These are phyloP conservation scores for Heterodera schachtii DNA, from an alignment of 1,140 invertebrate species.

Conservation along the genomic window DNA sequence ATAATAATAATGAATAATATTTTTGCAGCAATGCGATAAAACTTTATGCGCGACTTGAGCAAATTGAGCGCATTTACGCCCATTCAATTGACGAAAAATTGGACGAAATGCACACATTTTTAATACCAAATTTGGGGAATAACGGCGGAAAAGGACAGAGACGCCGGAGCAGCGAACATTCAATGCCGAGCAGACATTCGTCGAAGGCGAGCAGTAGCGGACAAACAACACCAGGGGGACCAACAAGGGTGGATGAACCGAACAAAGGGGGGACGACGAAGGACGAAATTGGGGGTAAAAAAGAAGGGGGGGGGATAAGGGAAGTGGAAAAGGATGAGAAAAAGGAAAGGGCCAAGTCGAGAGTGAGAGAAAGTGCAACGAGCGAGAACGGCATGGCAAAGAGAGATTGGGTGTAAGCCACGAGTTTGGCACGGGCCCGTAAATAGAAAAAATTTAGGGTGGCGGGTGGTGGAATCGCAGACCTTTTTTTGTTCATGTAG, in stretches of 20 bases:
- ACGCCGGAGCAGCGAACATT: background rate
- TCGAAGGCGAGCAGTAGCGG: background rate
- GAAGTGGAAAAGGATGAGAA: too few species aligned
- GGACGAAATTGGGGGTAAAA: background rate
- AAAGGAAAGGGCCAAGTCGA: too few species aligned
- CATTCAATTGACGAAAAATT: background rate
- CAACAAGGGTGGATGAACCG: background rate
- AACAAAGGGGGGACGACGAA: background rate
- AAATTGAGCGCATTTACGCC: background rate
- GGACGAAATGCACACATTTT: background rate
- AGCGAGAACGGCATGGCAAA: too few species aligned
- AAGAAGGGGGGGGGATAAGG: too few species aligned
- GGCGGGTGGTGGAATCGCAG: too few species aligned
- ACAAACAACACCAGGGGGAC: background rate
- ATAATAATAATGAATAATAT: background rate
- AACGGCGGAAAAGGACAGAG: background rate
- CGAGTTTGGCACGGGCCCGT: too few species aligned
- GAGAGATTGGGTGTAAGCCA: too few species aligned
- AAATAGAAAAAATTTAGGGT: too few species aligned
- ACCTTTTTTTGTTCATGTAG: too few species aligned
- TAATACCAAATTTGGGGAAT: background rate
- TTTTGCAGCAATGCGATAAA: background rate
- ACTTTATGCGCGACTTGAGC: background rate
- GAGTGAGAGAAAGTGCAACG: too few species aligned
- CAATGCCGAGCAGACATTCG: background rate